Evolutionary conservation across 1,140 invertebrate species (phyloP).

Genomic region (Epicauta chinensis): DNA sequence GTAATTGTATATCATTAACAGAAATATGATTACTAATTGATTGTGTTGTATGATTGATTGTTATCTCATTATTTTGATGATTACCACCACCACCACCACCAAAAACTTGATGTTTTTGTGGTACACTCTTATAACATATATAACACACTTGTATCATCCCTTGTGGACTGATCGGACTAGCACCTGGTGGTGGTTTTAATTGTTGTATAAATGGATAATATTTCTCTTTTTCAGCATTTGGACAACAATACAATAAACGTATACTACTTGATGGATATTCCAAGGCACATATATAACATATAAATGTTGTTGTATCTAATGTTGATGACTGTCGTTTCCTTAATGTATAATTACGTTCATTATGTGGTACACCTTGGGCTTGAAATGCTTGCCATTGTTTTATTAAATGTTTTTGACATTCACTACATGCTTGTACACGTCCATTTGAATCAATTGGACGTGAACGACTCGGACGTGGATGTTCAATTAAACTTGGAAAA

Average conservation of each 20-base stretch:
- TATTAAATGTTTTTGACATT: slow-evolving; percentile 74
- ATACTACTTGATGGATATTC: slow-evolving; percentile 69
- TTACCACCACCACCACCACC: slow-evolving; percentile 46
- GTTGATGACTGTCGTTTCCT: slow-evolving; percentile 62
- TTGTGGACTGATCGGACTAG: slow-evolving; percentile 75
- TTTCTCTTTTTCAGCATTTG: slow-evolving; percentile 76
- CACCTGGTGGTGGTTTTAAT: slow-evolving; percentile 69
- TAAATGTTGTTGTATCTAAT: slow-evolving; percentile 66
- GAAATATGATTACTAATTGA: slow-evolving; percentile 36
- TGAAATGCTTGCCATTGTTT: slow-evolving; percentile 73
- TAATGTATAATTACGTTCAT: slow-evolving; percentile 71
- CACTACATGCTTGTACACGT: slow-evolving; percentile 68
- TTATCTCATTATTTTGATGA: slow-evolving; percentile 35
- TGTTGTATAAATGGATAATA: slow-evolving; percentile 82
- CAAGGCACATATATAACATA: slow-evolving; percentile 82
- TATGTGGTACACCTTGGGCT: slow-evolving; percentile 62
- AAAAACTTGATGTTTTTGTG: slow-evolving; percentile 71
- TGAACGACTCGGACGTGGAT: slow-evolving; percentile 73
- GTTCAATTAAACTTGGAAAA: slow-evolving; percentile 78
- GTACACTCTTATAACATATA: slow-evolving; percentile 75
- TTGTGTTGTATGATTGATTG: background rate
- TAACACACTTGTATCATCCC: slow-evolving; percentile 81
- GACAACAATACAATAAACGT: slow-evolving; percentile 74
- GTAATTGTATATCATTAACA: slow-evolving; percentile 35
- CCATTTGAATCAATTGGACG: slow-evolving; percentile 77